Base-by-base conservation (phyloP, 2,888 invertebrate genomes). In the Onchidella celtica region DNA sequence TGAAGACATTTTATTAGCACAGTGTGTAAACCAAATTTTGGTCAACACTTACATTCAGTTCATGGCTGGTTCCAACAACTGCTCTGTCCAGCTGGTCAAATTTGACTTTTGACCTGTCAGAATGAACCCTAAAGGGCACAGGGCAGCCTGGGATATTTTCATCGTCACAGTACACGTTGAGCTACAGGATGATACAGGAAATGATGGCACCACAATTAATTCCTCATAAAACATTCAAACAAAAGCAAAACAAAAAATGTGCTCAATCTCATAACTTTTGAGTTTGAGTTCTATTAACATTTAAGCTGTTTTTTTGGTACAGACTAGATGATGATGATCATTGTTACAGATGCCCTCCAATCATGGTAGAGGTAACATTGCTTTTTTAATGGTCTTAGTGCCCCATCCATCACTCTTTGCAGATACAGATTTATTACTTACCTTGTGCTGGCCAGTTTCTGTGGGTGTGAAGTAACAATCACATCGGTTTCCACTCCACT, bases 371-470 rank as follows among this genome's bases (percentile, higher is more conserved):
- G n/a, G n/a, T n/a, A n/a, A n/a, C n/a, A n/a, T n/a, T n/a, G n/a
- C n/a, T n/a, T n/a, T n/a, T n/a, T n/a, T n/a, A n/a, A n/a, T n/a
- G n/a, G n/a, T n/a, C n/a, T n/a, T n/a, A n/a, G n/a, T n/a, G n/a
- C n/a, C n/a, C n/a, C n/a, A n/a, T n/a, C n/a, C n/a, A n/a, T n/a
- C n/a, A n/a, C n/a, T n/a, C n/a, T n/a, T n/a, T 40, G n/a, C 38
- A 70, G n/a, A 40, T 11, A 68, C 2, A 72, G 32, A 24, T n/a
- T 11, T 36, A 55, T n/a, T n/a, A n/a, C 57, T 6, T 47, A 95
- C 95, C 94, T 97, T 97, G 92, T 98, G 98, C 96, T 97, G 97
- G 85, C 98, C 98, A 87, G 97, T 96, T 93, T 97, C 97, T 85
- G 96, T 96, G 0, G 98, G 97, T 11, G 96, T 95, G 90, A 97